Conservation (phyloP, 2,888 invertebrate species). For the Mamestra brassicae region DNA sequence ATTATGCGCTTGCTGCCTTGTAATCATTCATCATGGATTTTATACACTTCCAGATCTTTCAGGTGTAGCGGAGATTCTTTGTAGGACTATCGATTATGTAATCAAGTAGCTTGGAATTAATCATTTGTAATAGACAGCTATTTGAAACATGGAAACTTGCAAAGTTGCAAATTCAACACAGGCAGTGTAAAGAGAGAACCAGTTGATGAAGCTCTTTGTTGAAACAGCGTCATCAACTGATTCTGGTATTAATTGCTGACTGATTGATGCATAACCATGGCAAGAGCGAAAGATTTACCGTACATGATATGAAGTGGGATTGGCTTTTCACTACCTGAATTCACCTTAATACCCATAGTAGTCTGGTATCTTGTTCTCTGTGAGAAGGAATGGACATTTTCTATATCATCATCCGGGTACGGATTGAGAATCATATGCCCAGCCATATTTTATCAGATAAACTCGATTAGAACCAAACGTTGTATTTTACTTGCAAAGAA, state of each 20-base stretch:
- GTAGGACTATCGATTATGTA: conserved; percentile 15
- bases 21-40: conserved; percentile 56
- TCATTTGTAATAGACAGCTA: neutral
- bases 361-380: too few species aligned
- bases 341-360: too few species aligned
- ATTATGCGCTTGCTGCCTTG: conserved; percentile 43
- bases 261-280: too few species aligned
- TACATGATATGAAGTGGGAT: neutral
- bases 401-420: too few species aligned
- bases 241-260: too few species aligned
- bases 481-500: neutral
- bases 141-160: neutral
- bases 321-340: neutral
- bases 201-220: too few species aligned
- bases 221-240: too few species aligned
- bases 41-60: conserved; percentile 41
- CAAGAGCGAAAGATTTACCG: too few species aligned
- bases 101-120: neutral
- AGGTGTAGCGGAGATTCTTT: conserved; percentile 21
- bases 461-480: too few species aligned
- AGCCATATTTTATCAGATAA: neutral
- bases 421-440: neutral
- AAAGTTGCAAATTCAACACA: neutral
- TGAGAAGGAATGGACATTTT: too few species aligned
- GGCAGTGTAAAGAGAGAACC: neutral